Evolutionary conservation across 2,888 invertebrate species (phyloP), one percentile per base, ranked within the genome.

Genomic region (Rotaria socialis): DNA sequence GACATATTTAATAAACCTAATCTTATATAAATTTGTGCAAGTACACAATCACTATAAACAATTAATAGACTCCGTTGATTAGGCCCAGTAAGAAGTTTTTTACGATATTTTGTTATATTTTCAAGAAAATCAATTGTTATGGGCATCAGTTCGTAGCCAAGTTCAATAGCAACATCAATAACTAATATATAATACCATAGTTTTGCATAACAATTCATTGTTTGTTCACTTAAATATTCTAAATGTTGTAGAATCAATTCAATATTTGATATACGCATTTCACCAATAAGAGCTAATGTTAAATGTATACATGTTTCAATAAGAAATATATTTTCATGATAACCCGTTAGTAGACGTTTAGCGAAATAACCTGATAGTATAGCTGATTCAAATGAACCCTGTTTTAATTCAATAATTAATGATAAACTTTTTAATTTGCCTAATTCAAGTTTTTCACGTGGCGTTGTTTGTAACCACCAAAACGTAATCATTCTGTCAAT

Each of bases 221-320:
- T 80, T 80, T 80, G 80, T 47, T 80, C 80, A 80, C 80, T 80
- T 47, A 80, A n/a, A 47, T 80, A 80, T 80, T 80, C 80, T 47
- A 80, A n/a, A 47, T 80, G 80, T 47, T 80, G 43, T 22, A 80
- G 16, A n/a, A 80, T 80, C 14, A 80, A 47, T 47, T 80, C 80
- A 47, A 80, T 80, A 80, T 80, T 80, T 80, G 80, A 80, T 24
- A 80, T n/a, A 47, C 80, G 80, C 80, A 80, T 80, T 80, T 80
- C 47, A 47, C 43, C 22, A n/a, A 80, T 47, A 3, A 43, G n/a
- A 47, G 43, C 43, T n/a, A 47, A 80, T 24, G 80, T 80, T 80
- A 80, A 80, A n/a, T 80, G 35, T 24, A 47, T 80, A n/a, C 43
- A 47, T 47, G 80, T 47, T 80, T 80, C 80, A 80, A 47, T 22